Percentiles rank a stretch among this genome's conserved stretches.
These are phyloP conservation scores for Drosophila nr. medialis DNA, from an alignment of 2,888 invertebrate genomes.

Conservation along the genomic window DNA sequence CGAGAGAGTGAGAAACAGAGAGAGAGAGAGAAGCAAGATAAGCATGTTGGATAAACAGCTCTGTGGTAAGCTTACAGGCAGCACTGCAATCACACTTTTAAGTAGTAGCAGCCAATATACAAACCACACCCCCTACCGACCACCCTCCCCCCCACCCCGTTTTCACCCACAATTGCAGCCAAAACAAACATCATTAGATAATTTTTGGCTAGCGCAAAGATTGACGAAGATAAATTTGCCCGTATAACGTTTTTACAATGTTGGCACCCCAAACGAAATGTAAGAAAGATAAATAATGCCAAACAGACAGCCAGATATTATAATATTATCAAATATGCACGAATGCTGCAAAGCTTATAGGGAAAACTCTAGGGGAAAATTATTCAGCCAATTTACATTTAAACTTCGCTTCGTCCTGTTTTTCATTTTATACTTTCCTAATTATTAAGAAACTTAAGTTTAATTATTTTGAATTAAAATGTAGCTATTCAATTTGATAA, in stretches of 20 bases:
- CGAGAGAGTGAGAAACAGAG: background rate
- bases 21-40: background rate
- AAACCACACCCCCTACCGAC: too few species aligned
- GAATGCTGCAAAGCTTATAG: background rate
- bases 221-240: slow-evolving; percentile 68
- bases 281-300: slow-evolving; percentile 39
- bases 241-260: slow-evolving; percentile 20
- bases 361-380: background rate
- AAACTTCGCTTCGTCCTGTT: background rate
- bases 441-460: background rate
- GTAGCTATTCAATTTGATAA: background rate
- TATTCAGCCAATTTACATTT: background rate
- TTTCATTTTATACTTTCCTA: background rate
- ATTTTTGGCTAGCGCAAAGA: slow-evolving; percentile 19
- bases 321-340: background rate
- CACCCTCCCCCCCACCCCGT: background rate
- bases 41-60: slow-evolving; percentile 1
- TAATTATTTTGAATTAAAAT: background rate
- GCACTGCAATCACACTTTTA: slow-evolving; percentile 3
- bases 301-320: slow-evolving; percentile 6
- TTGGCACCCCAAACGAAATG: slow-evolving; percentile 28
- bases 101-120: background rate
- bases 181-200: slow-evolving; percentile 15
- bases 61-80: background rate
- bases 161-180: background rate